Evolutionary conservation across 2,113 vertebrate species (phyloP), one percentile per base, ranked within the genome.

Genomic region (Hemibagrus wyckioides): DNA sequence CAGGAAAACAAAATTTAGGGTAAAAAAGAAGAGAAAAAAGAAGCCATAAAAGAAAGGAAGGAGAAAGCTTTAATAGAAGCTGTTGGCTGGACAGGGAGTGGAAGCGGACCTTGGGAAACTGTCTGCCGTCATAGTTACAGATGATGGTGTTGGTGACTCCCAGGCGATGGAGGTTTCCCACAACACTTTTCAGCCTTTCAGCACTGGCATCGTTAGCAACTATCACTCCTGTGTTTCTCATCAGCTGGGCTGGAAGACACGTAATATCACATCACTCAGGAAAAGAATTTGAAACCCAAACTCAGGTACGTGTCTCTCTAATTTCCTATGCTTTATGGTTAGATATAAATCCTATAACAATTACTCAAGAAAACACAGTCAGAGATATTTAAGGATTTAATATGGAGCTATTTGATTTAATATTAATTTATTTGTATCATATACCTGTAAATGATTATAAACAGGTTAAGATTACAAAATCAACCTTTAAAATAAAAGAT

Each of bases 161-260:
- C 80, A 99, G 92, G 0, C 98, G 96, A 89, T 99, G 98, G 91
- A 99, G 90, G 91, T 99, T 99, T 50, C 98, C 98, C 28, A 99
- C 97, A 17, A 99, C 98, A 0, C 97, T 98, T 50, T 95, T 97
- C 1, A 99, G 82, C 30, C 98, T 94, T 15, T 98, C 97, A 0
- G 96, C 95, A 0, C 91, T 99, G 90, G 96, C 96, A 23, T 99
- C 98, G 0, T 99, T 99, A 8, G 97, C 98, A 80, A 99, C 92
- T 30, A 99, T 97, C 89, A 96, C 91, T 0, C 98, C 98, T 0
- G 98, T 99, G 93, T 99, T 99, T 94, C 96, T 99, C 97, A 99
- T 99, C 39, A 99, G 95, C 92, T 99, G 98, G 90, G 97, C 98
- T 99, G 85, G 6, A 88, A 5, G 76, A 61, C 23, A 54, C 50